Evolutionary conservation across 1,140 invertebrate species (phyloP).

Genomic region (Mactra quadrangularis): DNA sequence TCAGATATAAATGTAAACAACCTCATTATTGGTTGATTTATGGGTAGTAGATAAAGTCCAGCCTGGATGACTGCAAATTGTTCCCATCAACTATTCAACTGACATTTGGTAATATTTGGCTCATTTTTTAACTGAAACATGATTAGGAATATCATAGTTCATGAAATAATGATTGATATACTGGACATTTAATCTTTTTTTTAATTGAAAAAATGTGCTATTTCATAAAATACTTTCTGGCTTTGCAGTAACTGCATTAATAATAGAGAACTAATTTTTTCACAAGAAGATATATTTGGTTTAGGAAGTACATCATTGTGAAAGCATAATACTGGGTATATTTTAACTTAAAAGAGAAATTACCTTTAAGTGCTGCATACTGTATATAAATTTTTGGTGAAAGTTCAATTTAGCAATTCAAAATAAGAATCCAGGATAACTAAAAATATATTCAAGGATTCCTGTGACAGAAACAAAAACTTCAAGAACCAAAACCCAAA

Average conservation of each 20-base stretch:
- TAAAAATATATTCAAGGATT: no score
- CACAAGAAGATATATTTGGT: no score
- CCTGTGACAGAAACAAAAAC: no score
- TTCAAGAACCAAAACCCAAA: no score
- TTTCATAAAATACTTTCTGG: neutral
- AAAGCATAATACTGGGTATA: no score
- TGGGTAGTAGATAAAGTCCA: slow-evolving; percentile 47
- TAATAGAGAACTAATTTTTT: neutral
- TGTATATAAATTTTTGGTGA: no score
- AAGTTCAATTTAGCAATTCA: no score
- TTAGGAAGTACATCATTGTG: no score
- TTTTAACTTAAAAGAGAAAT: no score
- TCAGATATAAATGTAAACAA: slow-evolving; percentile 25
- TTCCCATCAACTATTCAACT: slow-evolving; percentile 42
- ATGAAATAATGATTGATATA: slow-evolving; percentile 25
- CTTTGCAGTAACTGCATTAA: neutral
- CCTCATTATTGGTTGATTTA: slow-evolving; percentile 55
- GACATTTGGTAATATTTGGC: slow-evolving; percentile 38
- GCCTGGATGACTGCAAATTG: slow-evolving; percentile 35
- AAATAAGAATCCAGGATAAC: no score
- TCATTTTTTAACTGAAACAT: slow-evolving; percentile 51
- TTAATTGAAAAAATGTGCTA: neutral
- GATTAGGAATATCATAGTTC: neutral
- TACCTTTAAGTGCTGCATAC: no score
- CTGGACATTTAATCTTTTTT: neutral